A percentile compares a stretch with the other conserved stretches of the same genome.
phyloP scores from a whole-genome alignment of 2,888 invertebrate species.

The Elegia similella region DNA sequence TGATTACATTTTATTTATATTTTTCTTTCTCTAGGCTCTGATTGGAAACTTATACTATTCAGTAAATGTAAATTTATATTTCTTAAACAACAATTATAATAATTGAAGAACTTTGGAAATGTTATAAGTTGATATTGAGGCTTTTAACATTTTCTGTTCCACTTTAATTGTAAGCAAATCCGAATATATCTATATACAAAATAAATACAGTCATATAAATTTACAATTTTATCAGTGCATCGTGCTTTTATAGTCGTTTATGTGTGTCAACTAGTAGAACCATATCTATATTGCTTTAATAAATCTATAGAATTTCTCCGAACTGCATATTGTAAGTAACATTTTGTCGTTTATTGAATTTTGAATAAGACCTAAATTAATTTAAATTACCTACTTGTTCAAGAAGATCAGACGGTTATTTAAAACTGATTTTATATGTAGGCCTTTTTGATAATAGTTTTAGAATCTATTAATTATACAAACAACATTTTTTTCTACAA shows the following conservation, averaged over 20 bases:
- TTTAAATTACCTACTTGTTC: too few relatives aligned
- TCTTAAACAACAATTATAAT: background rate
- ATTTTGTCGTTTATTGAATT: background rate
- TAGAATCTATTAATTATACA: too few relatives aligned
- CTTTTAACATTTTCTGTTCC: too few relatives aligned
- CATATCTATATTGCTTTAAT: background rate
- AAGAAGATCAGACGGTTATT: too few relatives aligned
- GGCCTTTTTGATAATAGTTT: too few relatives aligned
- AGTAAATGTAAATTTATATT: background rate
- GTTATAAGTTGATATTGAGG: too few relatives aligned
- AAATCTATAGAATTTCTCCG: background rate
- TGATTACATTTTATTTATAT: background rate
- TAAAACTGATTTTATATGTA: too few relatives aligned
- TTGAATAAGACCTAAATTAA: too few relatives aligned
- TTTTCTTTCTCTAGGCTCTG: background rate
- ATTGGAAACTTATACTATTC: background rate
- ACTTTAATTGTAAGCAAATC: too few relatives aligned
- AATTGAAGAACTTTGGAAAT: background rate
- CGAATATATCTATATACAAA: too few relatives aligned
- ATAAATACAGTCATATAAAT: too few relatives aligned
- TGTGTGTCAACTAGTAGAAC: background rate
- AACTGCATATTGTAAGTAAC: background rate
- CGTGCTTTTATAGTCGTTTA: background rate
- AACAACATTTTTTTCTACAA: too few relatives aligned
- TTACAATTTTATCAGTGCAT: background rate